Conservation (phyloP, 1,140 invertebrate genomes). For the Andricus grossulariae region DNA sequence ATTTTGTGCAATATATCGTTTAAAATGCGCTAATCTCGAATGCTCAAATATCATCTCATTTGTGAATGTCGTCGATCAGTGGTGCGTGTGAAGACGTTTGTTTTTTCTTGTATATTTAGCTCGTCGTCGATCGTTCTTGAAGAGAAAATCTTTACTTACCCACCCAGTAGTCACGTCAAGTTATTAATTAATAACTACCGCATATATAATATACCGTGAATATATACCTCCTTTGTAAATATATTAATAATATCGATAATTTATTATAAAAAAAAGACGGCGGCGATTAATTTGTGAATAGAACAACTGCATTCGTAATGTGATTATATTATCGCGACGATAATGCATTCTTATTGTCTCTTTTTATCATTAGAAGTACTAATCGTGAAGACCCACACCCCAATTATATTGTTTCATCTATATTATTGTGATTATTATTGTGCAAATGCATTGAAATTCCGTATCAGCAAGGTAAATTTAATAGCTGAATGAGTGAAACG, state of each 20-base stretch:
- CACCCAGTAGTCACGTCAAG: constrained; percentile 49
- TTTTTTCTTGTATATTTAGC: constrained; percentile 1
- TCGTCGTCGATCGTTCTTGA: constrained; percentile 4
- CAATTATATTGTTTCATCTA: constrained; percentile 38
- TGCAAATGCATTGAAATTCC: not conserved
- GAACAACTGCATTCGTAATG: constrained; percentile 38
- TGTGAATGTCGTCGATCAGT: constrained; percentile 1
- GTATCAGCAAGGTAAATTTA: not conserved
- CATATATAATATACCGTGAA: constrained; percentile 51
- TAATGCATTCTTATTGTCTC: constrained; percentile 45
- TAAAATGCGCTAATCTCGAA: not conserved
- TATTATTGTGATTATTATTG: constrained; percentile 38
- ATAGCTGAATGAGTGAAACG: constrained; percentile 30
- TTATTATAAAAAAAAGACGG: constrained; percentile 45
- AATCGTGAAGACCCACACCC: constrained; percentile 38
- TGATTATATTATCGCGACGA: constrained; percentile 39
- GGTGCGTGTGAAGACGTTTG: not conserved
- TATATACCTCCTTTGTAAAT: constrained; percentile 68
- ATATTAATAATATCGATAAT: constrained; percentile 60
- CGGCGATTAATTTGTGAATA: constrained; percentile 56
- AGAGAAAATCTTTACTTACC: constrained; percentile 35
- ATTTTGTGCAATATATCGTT: not conserved
- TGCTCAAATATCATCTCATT: not conserved
- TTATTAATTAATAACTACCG: constrained; percentile 58
- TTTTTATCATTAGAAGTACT: constrained; percentile 52